A percentile compares a stretch with the other conserved stretches of the same genome.
These are phyloP conservation scores for Apis florea DNA, from an alignment of 1,140 invertebrate species.

Conservation along the genomic window DNA sequence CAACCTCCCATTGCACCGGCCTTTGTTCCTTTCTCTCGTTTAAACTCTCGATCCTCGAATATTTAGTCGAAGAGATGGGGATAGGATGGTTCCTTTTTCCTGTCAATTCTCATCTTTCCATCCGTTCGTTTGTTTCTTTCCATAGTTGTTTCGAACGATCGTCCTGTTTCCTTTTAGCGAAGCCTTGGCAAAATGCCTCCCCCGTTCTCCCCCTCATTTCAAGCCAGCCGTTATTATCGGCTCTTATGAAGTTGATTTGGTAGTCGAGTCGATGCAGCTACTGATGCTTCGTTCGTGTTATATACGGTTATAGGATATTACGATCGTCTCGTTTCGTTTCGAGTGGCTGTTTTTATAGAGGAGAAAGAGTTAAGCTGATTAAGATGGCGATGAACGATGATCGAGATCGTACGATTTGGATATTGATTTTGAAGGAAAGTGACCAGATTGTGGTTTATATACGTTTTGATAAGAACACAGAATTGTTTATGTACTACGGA, in stretches of 20 bases:
- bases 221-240: neutral
- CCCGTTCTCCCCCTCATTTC: neutral
- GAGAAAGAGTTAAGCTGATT: neutral
- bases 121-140: neutral
- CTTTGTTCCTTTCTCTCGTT: no score
- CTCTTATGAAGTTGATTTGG: no score
- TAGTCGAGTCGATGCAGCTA: conserved; percentile 5
- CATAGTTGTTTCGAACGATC: conserved; percentile 12
- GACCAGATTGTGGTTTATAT: neutral
- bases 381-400: neutral
- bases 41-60: conserved; percentile 52
- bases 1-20: neutral
- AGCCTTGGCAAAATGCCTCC: conserved; percentile 49
- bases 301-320: neutral
- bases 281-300: neutral
- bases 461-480: no score
- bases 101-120: neutral
- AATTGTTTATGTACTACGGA: no score
- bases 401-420: neutral
- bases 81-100: neutral
- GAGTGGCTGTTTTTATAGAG: neutral
- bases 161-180: conserved; percentile 42
- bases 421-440: neutral
- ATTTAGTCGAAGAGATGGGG: neutral
- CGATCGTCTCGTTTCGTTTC: neutral